Conservation (phyloP, 2,113 vertebrate genomes). For the Psophia crepitans region DNA sequence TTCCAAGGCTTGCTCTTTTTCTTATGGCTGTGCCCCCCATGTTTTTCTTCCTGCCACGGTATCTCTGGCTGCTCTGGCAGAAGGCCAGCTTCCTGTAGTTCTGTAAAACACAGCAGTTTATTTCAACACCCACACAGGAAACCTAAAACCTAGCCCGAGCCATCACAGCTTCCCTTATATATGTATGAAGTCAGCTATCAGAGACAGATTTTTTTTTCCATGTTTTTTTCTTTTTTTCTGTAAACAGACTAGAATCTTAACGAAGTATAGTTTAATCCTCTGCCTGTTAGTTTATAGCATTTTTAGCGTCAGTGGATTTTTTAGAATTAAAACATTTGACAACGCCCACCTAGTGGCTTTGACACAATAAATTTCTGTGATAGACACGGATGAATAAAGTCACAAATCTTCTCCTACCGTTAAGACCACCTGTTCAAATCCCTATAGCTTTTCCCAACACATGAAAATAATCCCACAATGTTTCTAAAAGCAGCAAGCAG, state of each 20-base stretch:
- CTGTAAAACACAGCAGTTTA: conserved; percentile 63
- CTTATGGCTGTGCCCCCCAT: neutral
- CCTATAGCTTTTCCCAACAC: neutral
- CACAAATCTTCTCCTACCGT: neutral
- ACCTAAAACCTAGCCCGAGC: neutral
- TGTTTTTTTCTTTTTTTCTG: neutral
- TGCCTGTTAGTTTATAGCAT: neutral
- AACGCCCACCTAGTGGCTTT: neutral
- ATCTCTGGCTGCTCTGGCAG: conserved; percentile 38
- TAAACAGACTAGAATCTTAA: neutral
- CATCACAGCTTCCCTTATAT: neutral
- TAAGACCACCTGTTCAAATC: neutral
- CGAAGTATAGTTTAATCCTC: neutral
- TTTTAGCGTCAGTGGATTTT: neutral
- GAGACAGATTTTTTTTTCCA: neutral
- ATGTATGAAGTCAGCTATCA: neutral
- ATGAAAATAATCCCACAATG: neutral
- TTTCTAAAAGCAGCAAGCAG: neutral
- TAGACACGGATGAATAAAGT: neutral
- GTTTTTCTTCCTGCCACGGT: neutral
- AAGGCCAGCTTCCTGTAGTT: conserved; percentile 72
- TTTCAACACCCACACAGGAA: neutral
- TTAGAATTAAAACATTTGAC: neutral
- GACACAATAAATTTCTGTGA: neutral
- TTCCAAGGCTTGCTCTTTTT: conserved; percentile 41